Conservation (phyloP, 2,113 vertebrate genomes). For the Furnarius figulus region DNA sequence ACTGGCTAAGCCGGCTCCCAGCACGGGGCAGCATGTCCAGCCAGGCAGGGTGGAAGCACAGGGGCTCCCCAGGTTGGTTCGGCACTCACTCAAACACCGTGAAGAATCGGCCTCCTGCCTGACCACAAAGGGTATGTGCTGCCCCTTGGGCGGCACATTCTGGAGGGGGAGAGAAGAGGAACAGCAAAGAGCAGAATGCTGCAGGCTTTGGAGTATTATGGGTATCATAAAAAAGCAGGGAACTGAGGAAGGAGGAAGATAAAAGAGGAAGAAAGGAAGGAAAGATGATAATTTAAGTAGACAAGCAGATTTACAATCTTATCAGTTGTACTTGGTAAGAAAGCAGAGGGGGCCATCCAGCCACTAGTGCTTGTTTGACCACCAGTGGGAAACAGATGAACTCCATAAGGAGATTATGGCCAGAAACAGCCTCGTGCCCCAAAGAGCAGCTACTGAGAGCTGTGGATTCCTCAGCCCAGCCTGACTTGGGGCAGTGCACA, state of each 20-base stretch:
- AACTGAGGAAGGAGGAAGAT: background rate
- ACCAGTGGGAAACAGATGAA: background rate
- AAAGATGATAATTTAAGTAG: background rate
- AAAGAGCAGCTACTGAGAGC: background rate
- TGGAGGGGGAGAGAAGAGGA: background rate
- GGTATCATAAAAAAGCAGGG: background rate
- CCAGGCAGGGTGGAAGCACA: background rate
- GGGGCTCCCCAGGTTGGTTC: background rate
- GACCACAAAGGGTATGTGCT: fast-evolving
- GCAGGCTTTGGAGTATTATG: background rate
- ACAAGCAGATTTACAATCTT: background rate
- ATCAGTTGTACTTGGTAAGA: background rate
- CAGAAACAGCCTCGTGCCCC: background rate
- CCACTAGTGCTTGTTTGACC: background rate
- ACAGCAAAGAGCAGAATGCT: background rate
- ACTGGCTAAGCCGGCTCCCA: background rate
- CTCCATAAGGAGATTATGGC: background rate
- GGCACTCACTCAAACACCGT: fast-evolving
- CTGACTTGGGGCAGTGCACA: fast-evolving
- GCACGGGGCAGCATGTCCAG: background rate
- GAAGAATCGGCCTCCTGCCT: background rate
- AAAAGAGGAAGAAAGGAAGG: background rate
- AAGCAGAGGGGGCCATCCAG: fast-evolving
- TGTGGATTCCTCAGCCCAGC: background rate
- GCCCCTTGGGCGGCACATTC: background rate